These are phyloP conservation scores for Ciconia stormi DNA, from an alignment of 2,113 vertebrate genomes.

Conservation along the genomic window DNA sequence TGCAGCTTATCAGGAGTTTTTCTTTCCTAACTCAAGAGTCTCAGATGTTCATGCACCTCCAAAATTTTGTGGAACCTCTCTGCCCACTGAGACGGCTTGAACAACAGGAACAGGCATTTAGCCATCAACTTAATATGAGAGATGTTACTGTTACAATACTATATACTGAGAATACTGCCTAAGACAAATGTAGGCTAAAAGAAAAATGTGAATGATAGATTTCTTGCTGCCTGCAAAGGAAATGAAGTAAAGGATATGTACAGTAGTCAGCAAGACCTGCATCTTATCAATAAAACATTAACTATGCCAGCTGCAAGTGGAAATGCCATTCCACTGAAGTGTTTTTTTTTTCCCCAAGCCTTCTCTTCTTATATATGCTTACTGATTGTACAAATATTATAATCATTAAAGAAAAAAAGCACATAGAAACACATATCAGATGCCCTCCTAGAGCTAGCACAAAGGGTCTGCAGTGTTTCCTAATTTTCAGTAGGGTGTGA, in stretches of 20 bases:
- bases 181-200: background rate
- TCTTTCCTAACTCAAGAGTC: background rate
- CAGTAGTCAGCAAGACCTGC: background rate
- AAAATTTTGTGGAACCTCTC: background rate
- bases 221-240: background rate
- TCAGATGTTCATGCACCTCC: background rate
- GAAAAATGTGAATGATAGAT: background rate
- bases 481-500: background rate
- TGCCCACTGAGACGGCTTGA: background rate
- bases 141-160: background rate
- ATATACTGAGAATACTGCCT: background rate
- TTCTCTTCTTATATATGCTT: background rate
- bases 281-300: conserved; percentile 18
- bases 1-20: background rate
- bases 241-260: background rate
- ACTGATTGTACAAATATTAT: background rate
- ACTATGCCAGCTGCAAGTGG: background rate
- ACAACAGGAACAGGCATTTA: background rate
- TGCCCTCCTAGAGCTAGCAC: background rate
- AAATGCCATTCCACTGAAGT: background rate
- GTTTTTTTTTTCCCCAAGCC: background rate
- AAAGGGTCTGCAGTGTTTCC: background rate
- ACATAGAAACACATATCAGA: background rate
- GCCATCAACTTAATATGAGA: background rate
- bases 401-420: background rate